Evolutionary conservation across 1,140 invertebrate species (phyloP), one percentile per base, ranked within the genome.

Genomic region (Danaus melanippus): DNA sequence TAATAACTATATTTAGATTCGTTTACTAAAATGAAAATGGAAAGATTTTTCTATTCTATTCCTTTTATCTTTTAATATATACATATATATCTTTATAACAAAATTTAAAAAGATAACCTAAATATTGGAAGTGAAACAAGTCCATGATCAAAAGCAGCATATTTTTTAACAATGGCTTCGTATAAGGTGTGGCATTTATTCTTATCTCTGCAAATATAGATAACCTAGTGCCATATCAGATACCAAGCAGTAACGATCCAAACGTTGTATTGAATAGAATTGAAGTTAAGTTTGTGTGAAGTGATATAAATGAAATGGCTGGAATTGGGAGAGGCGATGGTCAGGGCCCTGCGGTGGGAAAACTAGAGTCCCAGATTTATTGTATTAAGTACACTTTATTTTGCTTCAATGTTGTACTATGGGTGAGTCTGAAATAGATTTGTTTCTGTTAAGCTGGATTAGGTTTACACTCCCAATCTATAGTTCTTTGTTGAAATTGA

Each of bases 311-410:
- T 79, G 71, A 52, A 58, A 86, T 86, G 81, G 83, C 79, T 45
- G 79, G 79, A 50, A 71, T 75, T 65, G 83, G 83, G 2, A 75
- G 73, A 62, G 79, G 80, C 32, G 75, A 79, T 47, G 81, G 84
- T 42, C 77, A 82, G 67, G 86, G 83, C 12, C 71, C 80, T 41
- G 83, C 80, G 2, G 79, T 81, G 0, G 84, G 88, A 8, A 86
- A 87, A 64, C 78, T 93, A 56, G 92, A 92, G 68, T 90, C 89
- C 40, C 89, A 90, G 56, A 93, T 93, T 60, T 90, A 90, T 56
- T 89, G 90, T 67, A 89, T 93, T 48, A 93, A 92, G 71, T 93
- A 92, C 66, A 91, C 90, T 10, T 85, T 93, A 43, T 92, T 93
- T 66, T 93, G 90, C 62, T 89, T 93, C 70, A 93, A 92, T 67